These are phyloP conservation scores for Gallinago media DNA, from an alignment of 2,113 vertebrate genomes.

Conservation along the genomic window DNA sequence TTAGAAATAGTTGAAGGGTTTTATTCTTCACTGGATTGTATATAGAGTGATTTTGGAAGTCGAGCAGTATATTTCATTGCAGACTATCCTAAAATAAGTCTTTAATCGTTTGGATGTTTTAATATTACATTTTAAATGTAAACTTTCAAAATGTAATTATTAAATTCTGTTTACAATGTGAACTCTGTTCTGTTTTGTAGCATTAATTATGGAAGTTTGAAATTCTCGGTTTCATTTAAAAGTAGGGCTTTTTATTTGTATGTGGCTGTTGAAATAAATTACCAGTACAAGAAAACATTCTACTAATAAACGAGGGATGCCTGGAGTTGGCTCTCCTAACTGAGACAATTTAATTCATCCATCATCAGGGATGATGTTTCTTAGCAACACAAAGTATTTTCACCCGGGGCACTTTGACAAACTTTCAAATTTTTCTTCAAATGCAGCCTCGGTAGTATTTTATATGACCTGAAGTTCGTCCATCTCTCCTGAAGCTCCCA, in stretches of 20 bases:
- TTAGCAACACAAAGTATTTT: conserved; percentile 73
- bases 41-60: background rate
- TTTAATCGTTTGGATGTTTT: background rate
- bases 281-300: conserved; percentile 56
- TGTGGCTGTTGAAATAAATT: conserved; percentile 69
- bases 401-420: conserved; percentile 47
- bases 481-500: conserved; percentile 72
- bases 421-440: conserved; percentile 72
- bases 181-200: background rate
- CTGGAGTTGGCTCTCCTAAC: conserved; percentile 65
- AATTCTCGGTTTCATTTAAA: conserved; percentile 34
- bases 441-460: conserved; percentile 66
- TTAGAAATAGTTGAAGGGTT: background rate
- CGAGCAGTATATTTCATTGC: background rate
- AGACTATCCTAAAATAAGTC: background rate
- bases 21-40: background rate
- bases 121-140: background rate
- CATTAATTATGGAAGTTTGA: conserved; percentile 26
- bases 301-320: conserved; percentile 64
- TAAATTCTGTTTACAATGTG: background rate
- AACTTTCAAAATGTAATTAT: background rate
- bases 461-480: conserved; percentile 69
- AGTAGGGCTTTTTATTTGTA: conserved; percentile 47
- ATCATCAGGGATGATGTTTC: conserved; percentile 69
- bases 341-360: conserved; percentile 73